Conservation (phyloP, 2,797 vertebrate species). For the Lutjanus argentimaculatus region DNA sequence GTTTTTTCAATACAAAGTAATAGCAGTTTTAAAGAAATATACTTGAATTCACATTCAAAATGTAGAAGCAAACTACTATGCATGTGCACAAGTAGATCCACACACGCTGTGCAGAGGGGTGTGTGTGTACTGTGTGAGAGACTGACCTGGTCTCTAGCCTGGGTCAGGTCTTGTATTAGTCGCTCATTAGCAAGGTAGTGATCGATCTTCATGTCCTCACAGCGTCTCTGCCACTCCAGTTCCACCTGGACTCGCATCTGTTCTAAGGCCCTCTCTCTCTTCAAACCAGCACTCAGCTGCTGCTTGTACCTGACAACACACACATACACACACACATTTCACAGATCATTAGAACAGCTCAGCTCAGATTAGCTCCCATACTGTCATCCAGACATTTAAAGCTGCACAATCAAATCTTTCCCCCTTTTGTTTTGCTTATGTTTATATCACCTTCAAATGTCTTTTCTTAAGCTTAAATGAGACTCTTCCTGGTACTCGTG, state of each 20-base stretch:
- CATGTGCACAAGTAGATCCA: not conserved
- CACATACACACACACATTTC: not conserved
- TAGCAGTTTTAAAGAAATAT: not conserved
- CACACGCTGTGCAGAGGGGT: not conserved
- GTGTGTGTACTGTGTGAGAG: not conserved
- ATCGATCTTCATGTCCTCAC: constrained; percentile 81
- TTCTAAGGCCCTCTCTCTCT: constrained; percentile 84
- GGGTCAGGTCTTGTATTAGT: constrained; percentile 83
- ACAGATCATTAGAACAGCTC: not conserved
- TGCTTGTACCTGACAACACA: constrained; percentile 87
- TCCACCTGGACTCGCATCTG: constrained; percentile 84
- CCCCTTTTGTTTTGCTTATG: not conserved
- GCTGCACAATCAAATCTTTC: not conserved
- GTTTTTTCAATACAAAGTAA: not conserved
- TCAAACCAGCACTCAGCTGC: constrained; percentile 81
- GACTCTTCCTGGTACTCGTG: not conserved
- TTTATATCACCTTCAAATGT: not conserved
- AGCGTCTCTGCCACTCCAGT: constrained; percentile 88
- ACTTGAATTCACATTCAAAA: not conserved
- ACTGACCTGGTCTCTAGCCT: constrained; percentile 87
- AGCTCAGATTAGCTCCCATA: not conserved
- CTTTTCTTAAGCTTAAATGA: not conserved
- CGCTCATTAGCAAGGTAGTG: constrained; percentile 85
- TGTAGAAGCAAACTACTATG: not conserved
- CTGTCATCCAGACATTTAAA: not conserved